Evolutionary conservation across 37 sponge, comb jelly and placozoan species (phyloP).

Genomic region (Spongilla lacustris): DNA sequence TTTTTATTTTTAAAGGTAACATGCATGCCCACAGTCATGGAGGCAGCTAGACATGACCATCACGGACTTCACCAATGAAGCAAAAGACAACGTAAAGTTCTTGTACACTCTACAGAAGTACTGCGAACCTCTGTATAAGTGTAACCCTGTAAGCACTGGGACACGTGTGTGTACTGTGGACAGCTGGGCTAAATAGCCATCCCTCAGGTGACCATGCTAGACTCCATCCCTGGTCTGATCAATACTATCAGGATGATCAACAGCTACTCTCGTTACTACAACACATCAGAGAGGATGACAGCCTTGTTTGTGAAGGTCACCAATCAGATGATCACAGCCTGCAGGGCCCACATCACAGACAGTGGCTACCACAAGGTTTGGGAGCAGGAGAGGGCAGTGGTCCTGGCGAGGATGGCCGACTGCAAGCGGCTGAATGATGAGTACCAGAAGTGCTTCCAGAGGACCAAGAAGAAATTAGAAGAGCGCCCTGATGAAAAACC

Average conservation of each 20-base stretch:
- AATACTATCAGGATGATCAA: constrained; percentile 99
- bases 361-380: constrained; percentile 88
- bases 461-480: constrained; percentile 87
- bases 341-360: constrained; percentile 88
- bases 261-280: constrained; percentile 98
- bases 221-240: constrained; percentile 96
- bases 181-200: too few relatives aligned
- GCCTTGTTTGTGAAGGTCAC: constrained; percentile 98
- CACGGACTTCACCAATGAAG: constrained; percentile 96
- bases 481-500: constrained; percentile 88
- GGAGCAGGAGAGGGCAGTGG: constrained; percentile 86
- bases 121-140: constrained; percentile 95
- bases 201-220: constrained; percentile 88
- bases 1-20: background rate
- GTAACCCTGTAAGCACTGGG: constrained; percentile 83
- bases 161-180: background rate
- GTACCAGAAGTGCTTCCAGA: constrained; percentile 95
- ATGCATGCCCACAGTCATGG: constrained; percentile 73
- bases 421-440: constrained; percentile 88
- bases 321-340: constrained; percentile 99
- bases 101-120: constrained; percentile 97
- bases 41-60: constrained; percentile 90
- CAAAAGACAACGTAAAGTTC: constrained; percentile 99
- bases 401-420: constrained; percentile 75
- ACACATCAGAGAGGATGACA: constrained; percentile 99